phyloP scores from a whole-genome alignment of 2,113 vertebrate species.

The Crypturellus undulatus region DNA sequence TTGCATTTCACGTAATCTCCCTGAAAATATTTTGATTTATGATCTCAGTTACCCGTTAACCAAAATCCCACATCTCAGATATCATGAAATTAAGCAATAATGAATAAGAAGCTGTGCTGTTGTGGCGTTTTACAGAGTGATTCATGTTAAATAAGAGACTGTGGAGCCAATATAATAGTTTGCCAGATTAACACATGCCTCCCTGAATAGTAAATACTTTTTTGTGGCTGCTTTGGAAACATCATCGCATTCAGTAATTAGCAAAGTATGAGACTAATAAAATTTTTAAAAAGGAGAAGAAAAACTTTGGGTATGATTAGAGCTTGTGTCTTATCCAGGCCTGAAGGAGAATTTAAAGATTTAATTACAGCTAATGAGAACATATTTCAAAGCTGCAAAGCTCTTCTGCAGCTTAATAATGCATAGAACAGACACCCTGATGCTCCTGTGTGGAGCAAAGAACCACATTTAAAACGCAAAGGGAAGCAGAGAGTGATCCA shows the following conservation, averaged over 20 bases:
- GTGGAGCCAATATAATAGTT: slow-evolving; percentile 48
- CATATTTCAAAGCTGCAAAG: slow-evolving; percentile 58
- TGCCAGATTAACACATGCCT: slow-evolving; percentile 66
- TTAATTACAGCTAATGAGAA: slow-evolving; percentile 71
- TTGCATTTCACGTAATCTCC: slow-evolving; percentile 40
- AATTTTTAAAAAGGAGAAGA: not conserved
- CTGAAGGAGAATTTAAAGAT: slow-evolving; percentile 69
- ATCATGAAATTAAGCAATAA: slow-evolving; percentile 63
- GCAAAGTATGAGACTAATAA: slow-evolving; percentile 20
- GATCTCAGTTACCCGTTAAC: slow-evolving; percentile 43
- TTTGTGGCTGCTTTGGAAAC: slow-evolving; percentile 48
- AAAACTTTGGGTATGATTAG: not conserved
- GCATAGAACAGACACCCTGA: slow-evolving; percentile 13
- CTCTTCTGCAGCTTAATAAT: slow-evolving; percentile 44
- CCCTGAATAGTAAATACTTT: slow-evolving; percentile 46
- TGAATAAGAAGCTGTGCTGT: slow-evolving; percentile 67
- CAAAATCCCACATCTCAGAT: slow-evolving; percentile 59
- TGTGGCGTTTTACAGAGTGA: slow-evolving; percentile 40
- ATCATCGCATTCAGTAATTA: slow-evolving; percentile 40
- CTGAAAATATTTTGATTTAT: slow-evolving; percentile 69
- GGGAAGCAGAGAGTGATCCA: not conserved
- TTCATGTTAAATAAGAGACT: slow-evolving; percentile 66
- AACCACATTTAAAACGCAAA: slow-evolving; percentile 21
- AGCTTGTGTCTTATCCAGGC: slow-evolving; percentile 42
- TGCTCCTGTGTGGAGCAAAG: not conserved